Percentiles rank a stretch among this genome's conserved stretches.
Conservation (phyloP, 1,140 invertebrate genomes). For the Dreissena rostriformis region DNA sequence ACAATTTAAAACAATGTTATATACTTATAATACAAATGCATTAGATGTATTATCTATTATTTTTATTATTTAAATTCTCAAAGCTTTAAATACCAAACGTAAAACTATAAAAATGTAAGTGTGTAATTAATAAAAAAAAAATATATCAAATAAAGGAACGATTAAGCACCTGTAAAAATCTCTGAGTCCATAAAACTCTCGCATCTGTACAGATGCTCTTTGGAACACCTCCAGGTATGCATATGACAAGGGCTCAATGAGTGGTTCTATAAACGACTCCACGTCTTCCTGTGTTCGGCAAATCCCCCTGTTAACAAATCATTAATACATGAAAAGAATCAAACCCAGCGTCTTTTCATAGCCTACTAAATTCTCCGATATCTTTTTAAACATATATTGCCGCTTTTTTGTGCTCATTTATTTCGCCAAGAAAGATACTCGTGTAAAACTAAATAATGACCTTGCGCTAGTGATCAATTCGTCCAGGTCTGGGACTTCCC, state of each 20-base stretch:
- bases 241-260: conserved; percentile 66
- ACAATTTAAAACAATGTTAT: no score
- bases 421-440: no score
- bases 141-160: no score
- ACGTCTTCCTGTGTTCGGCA: conserved; percentile 63
- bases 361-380: not conserved
- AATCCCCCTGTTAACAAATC: conserved; percentile 69
- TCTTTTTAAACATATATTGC: not conserved
- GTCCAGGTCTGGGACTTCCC: conserved; percentile 61
- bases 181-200: conserved; percentile 79
- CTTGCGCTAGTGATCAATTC: conserved; percentile 61
- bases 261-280: conserved; percentile 54
- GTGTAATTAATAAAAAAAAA: no score
- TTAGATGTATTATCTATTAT: no score
- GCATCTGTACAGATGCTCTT: conserved; percentile 53
- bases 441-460: not conserved
- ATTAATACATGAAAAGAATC: not conserved
- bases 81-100: no score
- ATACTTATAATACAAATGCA: no score
- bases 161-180: conserved; percentile 77
- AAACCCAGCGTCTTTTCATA: no score
- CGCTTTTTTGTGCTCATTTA: no score
- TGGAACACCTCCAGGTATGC: conserved; percentile 73
- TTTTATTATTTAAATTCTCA: no score
- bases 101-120: no score